Conservation (phyloP, 2,888 invertebrate species). For the Escarpia spicata region DNA sequence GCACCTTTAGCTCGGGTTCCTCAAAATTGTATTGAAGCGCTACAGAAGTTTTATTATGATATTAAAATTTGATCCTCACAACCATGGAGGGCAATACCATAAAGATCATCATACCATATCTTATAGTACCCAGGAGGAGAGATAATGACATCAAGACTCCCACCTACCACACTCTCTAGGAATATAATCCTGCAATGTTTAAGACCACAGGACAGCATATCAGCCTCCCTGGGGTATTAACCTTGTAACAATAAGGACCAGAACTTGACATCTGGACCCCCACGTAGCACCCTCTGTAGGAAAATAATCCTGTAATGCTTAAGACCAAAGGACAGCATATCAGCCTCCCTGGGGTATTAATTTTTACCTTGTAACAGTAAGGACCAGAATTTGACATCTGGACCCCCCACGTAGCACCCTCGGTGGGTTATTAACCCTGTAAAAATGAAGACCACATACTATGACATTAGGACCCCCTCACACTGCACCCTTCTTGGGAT, state of each 20-base stretch:
- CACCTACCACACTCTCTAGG: neutral
- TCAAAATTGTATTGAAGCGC: too few species aligned
- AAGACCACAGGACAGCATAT: neutral
- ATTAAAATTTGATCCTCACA: too few species aligned
- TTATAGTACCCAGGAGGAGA: neutral
- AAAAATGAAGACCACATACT: neutral
- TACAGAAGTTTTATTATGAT: too few species aligned
- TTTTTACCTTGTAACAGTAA: neutral
- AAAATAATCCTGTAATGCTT: neutral
- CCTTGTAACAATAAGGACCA: neutral
- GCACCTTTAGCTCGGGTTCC: too few species aligned
- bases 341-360: neutral
- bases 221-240: neutral
- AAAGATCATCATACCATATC: neutral
- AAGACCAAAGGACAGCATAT: neutral
- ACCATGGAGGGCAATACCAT: neutral
- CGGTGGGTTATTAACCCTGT: neutral
- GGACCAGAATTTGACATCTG: neutral
- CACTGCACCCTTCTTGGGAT: too few species aligned
- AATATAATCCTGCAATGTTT: neutral
- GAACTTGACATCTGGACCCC: neutral
- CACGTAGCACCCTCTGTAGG: neutral
- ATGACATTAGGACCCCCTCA: too few species aligned
- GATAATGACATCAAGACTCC: neutral
- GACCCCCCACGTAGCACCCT: neutral